Conservation (phyloP, 2,888 invertebrate genomes). For the Geotrupes spiniger region DNA sequence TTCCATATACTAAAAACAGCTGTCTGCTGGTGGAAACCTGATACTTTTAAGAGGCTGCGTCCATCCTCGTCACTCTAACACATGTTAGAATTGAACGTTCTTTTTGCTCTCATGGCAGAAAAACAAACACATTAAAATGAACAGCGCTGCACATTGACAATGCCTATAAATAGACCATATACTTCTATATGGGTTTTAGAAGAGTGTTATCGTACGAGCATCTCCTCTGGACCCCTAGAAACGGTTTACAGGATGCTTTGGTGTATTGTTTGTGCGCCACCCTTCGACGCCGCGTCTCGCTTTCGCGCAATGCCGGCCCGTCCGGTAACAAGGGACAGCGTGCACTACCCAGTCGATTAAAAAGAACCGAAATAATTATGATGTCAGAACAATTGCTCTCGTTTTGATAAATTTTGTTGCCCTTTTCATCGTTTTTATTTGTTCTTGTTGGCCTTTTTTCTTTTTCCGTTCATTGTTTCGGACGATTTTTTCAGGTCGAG, state of each 20-base stretch:
- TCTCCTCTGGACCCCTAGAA: slow-evolving; percentile 32
- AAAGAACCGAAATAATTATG: slow-evolving; percentile 27
- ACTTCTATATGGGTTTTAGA: slow-evolving; percentile 46
- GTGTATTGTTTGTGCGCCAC: slow-evolving; percentile 18
- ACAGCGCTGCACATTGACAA: slow-evolving; percentile 52
- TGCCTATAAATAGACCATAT: slow-evolving; percentile 53
- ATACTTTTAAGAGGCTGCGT: slow-evolving; percentile 51
- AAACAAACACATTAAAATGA: slow-evolving; percentile 54
- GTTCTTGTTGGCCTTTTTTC: slow-evolving; percentile 8
- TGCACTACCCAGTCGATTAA: slow-evolving; percentile 14
- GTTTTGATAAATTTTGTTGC: slow-evolving; percentile 28
- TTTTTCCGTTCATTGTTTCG: slow-evolving; percentile 10
- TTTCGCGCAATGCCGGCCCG: slow-evolving; percentile 2
- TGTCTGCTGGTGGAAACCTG: slow-evolving; percentile 50
- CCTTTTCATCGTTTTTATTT: slow-evolving; percentile 27
- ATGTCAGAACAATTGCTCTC: slow-evolving; percentile 32
- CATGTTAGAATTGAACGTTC: slow-evolving; percentile 26
- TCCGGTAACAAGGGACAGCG: slow-evolving; percentile 5
- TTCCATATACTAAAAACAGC: slow-evolving; percentile 50
- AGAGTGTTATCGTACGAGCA: slow-evolving; percentile 33
- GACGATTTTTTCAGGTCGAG: neutral
- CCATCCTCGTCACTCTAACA: slow-evolving; percentile 34
- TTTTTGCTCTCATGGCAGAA: slow-evolving; percentile 45
- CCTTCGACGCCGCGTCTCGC: slow-evolving; percentile 8
- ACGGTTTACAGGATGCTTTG: slow-evolving; percentile 33